Evolutionary conservation across 2,113 vertebrate genomes (phyloP).

Genomic region (Ceuthmochares aereus): DNA sequence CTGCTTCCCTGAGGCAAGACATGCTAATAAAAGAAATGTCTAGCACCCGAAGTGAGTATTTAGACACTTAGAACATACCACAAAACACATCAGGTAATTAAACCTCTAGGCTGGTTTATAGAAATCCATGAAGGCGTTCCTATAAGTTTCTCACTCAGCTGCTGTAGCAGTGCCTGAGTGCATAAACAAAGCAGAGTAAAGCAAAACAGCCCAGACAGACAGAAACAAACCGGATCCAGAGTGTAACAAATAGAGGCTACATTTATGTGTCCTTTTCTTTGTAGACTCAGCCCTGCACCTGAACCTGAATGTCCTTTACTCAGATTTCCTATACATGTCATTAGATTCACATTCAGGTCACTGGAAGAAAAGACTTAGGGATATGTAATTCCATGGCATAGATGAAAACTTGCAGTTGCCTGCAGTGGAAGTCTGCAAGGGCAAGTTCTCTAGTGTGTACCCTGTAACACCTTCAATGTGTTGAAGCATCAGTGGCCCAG

Average conservation of each 20-base stretch:
- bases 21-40: slow-evolving; percentile 13
- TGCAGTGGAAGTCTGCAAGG: not conserved
- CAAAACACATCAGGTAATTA: not conserved
- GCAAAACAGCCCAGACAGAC: not conserved
- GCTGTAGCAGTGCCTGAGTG: not conserved
- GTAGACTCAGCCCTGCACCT: not conserved
- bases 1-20: not conserved
- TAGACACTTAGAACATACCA: not conserved
- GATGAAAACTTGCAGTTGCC: not conserved
- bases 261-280: not conserved
- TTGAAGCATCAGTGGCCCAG: not conserved
- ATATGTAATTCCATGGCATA: not conserved
- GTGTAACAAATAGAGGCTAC: not conserved
- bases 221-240: not conserved
- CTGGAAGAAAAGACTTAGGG: not conserved
- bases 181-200: not conserved
- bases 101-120: not conserved
- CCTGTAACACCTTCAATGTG: not conserved
- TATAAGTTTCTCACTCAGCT: not conserved
- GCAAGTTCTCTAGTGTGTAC: not conserved
- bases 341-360: not conserved
- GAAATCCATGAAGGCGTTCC: not conserved
- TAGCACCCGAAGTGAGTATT: not conserved
- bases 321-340: not conserved
- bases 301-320: not conserved